These are phyloP conservation scores for Acropora yongei DNA, from an alignment of 64 coral and sea anemone species.

Conservation along the genomic window DNA sequence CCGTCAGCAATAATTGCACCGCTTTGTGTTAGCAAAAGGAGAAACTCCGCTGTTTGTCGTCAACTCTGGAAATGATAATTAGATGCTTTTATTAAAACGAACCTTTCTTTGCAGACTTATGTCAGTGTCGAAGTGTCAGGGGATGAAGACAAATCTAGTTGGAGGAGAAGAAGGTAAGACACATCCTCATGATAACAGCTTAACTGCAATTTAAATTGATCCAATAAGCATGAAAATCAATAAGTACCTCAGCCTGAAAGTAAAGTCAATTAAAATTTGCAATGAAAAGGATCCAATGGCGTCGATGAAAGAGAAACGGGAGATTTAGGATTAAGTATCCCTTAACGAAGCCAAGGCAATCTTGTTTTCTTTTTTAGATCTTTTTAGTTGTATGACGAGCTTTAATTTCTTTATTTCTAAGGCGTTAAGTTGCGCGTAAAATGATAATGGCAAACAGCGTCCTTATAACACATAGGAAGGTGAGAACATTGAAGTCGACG, in stretches of 20 bases:
- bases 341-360: too few relatives aligned
- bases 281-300: neutral
- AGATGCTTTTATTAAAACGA: neutral
- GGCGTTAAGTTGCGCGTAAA: too few relatives aligned
- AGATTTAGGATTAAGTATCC: neutral
- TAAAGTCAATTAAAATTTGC: neutral
- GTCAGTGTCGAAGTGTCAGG: neutral
- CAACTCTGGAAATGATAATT: neutral
- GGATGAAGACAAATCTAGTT: neutral
- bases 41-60: neutral
- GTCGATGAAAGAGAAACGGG: neutral
- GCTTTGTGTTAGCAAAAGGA: neutral
- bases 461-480: neutral
- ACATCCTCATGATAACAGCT: neutral
- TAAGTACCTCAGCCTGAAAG: neutral
- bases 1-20: too few relatives aligned
- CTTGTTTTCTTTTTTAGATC: too few relatives aligned
- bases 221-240: too few relatives aligned
- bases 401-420: too few relatives aligned
- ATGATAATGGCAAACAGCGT: neutral
- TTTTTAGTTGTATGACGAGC: too few relatives aligned
- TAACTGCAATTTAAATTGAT: neutral
- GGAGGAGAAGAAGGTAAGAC: neutral
- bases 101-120: neutral
- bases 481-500: neutral